phyloP scores from a whole-genome alignment of 2,888 invertebrate genomes.

The Drosophila peninsularis region DNA sequence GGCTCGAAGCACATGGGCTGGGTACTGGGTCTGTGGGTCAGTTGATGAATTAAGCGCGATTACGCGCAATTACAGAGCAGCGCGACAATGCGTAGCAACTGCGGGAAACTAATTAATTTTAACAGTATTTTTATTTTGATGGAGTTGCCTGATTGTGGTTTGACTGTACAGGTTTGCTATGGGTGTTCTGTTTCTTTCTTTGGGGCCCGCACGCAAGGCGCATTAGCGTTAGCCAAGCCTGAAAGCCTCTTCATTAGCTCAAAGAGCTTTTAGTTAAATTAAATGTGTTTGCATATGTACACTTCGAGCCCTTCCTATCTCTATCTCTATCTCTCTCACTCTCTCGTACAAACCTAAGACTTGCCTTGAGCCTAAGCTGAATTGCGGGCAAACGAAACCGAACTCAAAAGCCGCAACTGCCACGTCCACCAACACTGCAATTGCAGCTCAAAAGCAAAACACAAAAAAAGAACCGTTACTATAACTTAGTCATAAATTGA shows the following conservation, averaged over 20 bases:
- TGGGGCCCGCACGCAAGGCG: constrained; percentile 58
- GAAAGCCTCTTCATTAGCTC: constrained; percentile 43
- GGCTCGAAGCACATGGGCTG: not conserved
- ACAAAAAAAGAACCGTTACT: constrained; percentile 8
- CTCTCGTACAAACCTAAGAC: not conserved
- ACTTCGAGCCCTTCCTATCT: constrained; percentile 14
- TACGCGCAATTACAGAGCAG: constrained; percentile 61
- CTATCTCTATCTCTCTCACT: not conserved
- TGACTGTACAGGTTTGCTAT: constrained; percentile 22
- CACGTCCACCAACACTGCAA: constrained; percentile 18
- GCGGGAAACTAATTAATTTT: constrained; percentile 43
- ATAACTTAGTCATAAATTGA: not conserved
- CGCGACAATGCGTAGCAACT: constrained; percentile 54
- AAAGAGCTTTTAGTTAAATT: constrained; percentile 67
- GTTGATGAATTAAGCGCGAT: constrained; percentile 66
- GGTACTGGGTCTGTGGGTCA: constrained; percentile 68
- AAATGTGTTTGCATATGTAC: constrained; percentile 45
- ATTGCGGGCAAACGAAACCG: constrained; percentile 29
- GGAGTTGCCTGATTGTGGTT: constrained; percentile 26
- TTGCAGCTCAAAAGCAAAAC: constrained; percentile 7
- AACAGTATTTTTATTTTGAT: constrained; percentile 16
- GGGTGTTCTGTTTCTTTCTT: constrained; percentile 23
- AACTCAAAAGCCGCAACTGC: constrained; percentile 7
- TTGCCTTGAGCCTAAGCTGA: not conserved
- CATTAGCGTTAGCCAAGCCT: constrained; percentile 59